These are phyloP conservation scores for Eristalis pertinax DNA, from an alignment of 2,888 invertebrate genomes.

Conservation along the genomic window DNA sequence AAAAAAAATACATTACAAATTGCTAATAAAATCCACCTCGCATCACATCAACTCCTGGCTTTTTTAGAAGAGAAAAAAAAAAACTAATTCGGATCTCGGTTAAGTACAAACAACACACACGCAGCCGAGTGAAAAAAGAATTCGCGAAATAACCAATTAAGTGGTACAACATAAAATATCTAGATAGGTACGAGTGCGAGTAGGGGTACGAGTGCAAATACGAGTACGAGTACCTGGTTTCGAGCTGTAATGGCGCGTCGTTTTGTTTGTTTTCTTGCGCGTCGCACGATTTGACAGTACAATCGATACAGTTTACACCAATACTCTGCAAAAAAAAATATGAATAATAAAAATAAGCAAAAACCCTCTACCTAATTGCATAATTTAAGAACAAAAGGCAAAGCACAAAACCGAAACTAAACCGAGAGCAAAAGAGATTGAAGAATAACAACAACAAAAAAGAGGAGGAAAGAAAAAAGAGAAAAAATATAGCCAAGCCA, in stretches of 20 bases:
- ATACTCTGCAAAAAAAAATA: conserved; percentile 19
- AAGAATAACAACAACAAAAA: not conserved
- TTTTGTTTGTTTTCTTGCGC: conserved; percentile 18
- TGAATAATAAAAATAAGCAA: not conserved
- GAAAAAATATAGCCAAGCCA: conserved; percentile 10
- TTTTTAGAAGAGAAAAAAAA: not conserved
- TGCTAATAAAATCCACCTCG: not conserved
- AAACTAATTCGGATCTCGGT: not conserved
- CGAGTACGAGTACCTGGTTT: not conserved
- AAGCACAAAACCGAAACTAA: conserved; percentile 10
- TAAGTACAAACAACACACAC: not conserved
- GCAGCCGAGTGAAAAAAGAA: not conserved
- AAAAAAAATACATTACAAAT: not conserved
- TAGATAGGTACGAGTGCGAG: not conserved
- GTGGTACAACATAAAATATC: not conserved
- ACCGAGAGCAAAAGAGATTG: not conserved
- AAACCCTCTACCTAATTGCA: conserved; percentile 60
- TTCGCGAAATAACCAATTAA: not conserved
- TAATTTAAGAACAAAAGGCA: conserved; percentile 57
- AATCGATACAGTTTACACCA: conserved; percentile 51
- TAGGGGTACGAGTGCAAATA: no score
- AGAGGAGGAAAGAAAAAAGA: not conserved
- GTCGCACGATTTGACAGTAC: conserved; percentile 22
- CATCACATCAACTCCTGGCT: not conserved
- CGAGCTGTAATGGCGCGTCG: not conserved